Evolutionary conservation across 2,888 invertebrate species (phyloP), one percentile per base, ranked within the genome.

Genomic region (Chirona hameri): DNA sequence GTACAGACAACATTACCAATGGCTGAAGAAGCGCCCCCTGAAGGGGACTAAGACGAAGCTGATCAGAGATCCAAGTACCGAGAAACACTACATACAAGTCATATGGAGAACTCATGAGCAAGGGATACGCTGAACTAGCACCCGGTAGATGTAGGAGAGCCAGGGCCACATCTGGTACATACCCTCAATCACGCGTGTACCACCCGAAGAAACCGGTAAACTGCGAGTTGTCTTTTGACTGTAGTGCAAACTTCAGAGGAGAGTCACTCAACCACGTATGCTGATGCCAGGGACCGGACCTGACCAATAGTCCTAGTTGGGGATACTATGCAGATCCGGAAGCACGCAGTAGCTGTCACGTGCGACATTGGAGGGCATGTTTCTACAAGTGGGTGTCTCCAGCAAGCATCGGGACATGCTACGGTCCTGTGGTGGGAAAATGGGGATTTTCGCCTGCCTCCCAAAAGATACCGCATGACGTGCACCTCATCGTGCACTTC

Each of bases 401-500:
- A 48, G 9, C 7, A 48, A 12, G 12, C 9, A 48, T 48, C 48
- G 48, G 48, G 27, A 52, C 60, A n/a, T 82, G 10, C 65, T 83
- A n/a, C 52, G 82, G 27, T 76, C 48, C 39, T 81, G n/a, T 82
- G 79, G 81, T 82, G 79, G 79, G 39, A n/a, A n/a, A 55, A 82
- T 48, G 57, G 60, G 15, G 3, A 82, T 29, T 24, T 82, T 0
- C 27, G 79, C 14, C 21, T 21, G 21, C 31, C 76, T 18, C 39
- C 72, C 15, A 14, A 52, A n/a, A 65, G 82, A 79, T 83, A 80
- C 57, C 24, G 83, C 9, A 82, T 82, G 82, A 29, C n/a, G 57
- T 79, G 24, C 82, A 83, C 79, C 80, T 82, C 10, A 82, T 83
- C 79, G 80, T 79, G 82, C 21, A 72, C 48, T 31, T 80, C 39